These are phyloP conservation scores for Rotaria magnacalcarata DNA, from an alignment of 2,888 invertebrate species.

Conservation along the genomic window DNA sequence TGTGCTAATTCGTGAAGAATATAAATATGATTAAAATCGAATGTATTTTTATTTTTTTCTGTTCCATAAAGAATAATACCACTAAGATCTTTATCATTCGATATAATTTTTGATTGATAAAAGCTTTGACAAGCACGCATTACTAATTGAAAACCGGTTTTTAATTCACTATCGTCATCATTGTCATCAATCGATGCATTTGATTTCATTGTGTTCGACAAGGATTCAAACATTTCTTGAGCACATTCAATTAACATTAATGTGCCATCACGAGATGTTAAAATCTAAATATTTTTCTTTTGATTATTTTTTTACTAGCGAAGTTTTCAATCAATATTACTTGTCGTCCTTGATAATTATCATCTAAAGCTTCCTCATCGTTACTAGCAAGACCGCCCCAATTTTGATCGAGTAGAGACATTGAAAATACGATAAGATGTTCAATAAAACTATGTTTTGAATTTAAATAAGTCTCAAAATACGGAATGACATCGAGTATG, in stretches of 20 bases:
- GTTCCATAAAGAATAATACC: constrained; percentile 61
- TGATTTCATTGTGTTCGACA: not conserved
- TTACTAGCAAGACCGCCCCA: not conserved
- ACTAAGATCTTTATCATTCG: constrained; percentile 59
- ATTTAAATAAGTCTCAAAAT: not conserved
- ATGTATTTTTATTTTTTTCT: constrained; percentile 55
- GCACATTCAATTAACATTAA: constrained; percentile 58
- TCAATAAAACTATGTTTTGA: not conserved
- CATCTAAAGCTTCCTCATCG: not conserved
- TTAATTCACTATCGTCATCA: not conserved
- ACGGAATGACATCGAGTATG: not conserved
- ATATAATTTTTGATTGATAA: constrained; percentile 60
- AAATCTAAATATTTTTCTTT: not conserved
- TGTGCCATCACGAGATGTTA: constrained; percentile 50
- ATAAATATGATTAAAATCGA: constrained; percentile 59
- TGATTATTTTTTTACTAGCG: not conserved
- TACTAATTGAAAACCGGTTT: constrained; percentile 18
- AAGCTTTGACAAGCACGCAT: constrained; percentile 57
- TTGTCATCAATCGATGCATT: not conserved
- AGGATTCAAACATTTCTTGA: constrained; percentile 55
- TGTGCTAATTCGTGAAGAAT: constrained; percentile 57
- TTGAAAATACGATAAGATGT: not conserved
- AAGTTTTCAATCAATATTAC: not conserved
- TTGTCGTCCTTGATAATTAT: not conserved
- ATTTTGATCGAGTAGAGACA: constrained; percentile 6